Base-by-base conservation (phyloP, 1,140 invertebrate species). In the Pomacea maculata region DNA sequence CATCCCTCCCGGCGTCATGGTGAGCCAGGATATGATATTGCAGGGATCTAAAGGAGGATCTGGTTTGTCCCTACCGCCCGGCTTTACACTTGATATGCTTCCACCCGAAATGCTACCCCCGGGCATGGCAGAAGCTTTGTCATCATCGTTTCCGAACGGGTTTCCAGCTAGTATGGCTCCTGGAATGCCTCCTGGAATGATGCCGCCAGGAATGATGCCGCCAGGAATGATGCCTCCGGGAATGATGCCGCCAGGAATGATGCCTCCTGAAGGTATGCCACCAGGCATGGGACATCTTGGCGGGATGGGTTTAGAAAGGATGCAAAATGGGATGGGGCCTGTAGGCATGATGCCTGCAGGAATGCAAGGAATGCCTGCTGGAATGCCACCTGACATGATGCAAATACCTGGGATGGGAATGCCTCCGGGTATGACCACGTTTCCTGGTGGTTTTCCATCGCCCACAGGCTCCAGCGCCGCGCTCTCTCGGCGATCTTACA, bases 1-100 rank as follows among this genome's bases (percentile, higher is more conserved):
- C 17, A 63, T 78, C 57, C 75, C 75, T 4, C 75, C 75, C 8
- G 75, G 75, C 0, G 67, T 78, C 45, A 15, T 78, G 29, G 72
- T 79, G 29, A 25, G 76, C 14, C 14, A 61, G 2, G 57, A 61
- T 3, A 61, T 61, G 57, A 61, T 61, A 8, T 6, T 14, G 11
- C 57, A 61, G 15, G 57, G 57, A 14, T 11, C 11, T 11, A 61
- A 61, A 61, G 57, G 57, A 61, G 57, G 57, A 3, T 17, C 15
- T 0, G 63, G 72, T 12, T 12, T 34, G 17, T 29, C 52, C 25
- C 75, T 78, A 25, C 75, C 75, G 15, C 75, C 75, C 3, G 75
- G 75, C 10, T 67, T 78, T 65, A 78, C 75, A 17, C 75, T 78
- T 34, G 75, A 78, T 45, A 78, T 78, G 75, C 65, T 78, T 54